Evolutionary conservation across 2,888 invertebrate species (phyloP).

Genomic region (Pimpla rufipes): DNA sequence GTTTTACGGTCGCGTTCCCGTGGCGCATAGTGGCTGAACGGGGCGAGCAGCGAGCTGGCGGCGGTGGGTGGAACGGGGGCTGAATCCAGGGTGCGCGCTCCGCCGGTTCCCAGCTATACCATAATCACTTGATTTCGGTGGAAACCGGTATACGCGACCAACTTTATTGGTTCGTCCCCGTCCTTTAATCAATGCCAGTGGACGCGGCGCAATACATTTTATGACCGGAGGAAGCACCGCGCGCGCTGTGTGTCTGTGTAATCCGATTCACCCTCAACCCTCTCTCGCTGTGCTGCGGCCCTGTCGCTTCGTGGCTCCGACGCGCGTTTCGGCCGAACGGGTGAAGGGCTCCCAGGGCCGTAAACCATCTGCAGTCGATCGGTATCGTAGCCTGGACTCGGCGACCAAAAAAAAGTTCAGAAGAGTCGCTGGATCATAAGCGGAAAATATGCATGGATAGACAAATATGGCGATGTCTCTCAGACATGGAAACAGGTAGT

Average conservation of each 20-base stretch:
- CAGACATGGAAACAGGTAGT: no score
- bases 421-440: slow-evolving; percentile 1
- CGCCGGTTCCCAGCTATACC: slow-evolving; percentile 42
- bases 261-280: not conserved
- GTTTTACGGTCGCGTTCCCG: slow-evolving; percentile 68
- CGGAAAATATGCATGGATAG: not conserved
- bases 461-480: no score
- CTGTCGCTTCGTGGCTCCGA: slow-evolving; percentile 3
- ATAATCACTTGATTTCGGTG: slow-evolving; percentile 76
- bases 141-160: slow-evolving; percentile 61
- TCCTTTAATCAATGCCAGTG: slow-evolving; percentile 76
- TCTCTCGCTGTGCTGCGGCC: no score
- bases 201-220: slow-evolving; percentile 70
- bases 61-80: not conserved
- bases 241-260: slow-evolving; percentile 25
- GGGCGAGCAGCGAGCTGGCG: slow-evolving; percentile 26
- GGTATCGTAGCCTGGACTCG: slow-evolving; percentile 49
- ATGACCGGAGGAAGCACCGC: slow-evolving; percentile 57
- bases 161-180: slow-evolving; percentile 73
- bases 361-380: slow-evolving; percentile 70
- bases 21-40: slow-evolving; percentile 10
- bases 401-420: slow-evolving; percentile 40
- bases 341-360: slow-evolving; percentile 8
- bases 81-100: not conserved
- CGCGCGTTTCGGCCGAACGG: slow-evolving; percentile 12